Conservation (phyloP, 2,113 vertebrate species). For the Tenrec ecaudatus region DNA sequence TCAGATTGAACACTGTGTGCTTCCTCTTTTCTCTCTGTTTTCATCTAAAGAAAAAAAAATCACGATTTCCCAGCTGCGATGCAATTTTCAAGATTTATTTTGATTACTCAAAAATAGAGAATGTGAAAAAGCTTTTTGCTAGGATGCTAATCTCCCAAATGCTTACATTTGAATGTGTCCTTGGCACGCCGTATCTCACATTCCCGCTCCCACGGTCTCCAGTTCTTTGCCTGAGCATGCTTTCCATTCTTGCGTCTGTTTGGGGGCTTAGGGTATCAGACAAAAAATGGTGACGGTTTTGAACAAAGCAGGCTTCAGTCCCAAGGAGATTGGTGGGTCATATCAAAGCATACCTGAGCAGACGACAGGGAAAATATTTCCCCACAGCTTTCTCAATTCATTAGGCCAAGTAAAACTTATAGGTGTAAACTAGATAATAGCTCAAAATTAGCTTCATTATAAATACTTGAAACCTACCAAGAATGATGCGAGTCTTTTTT, state of each 20-base stretch:
- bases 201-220: constrained; percentile 63
- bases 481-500: constrained; percentile 42
- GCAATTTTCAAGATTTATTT: constrained; percentile 63
- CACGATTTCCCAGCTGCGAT: not conserved
- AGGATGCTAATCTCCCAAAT: constrained; percentile 69
- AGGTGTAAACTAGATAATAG: constrained; percentile 62
- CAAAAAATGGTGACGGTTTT: constrained; percentile 42
- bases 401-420: constrained; percentile 46
- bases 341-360: constrained; percentile 66
- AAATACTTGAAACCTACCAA: constrained; percentile 61
- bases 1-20: not conserved
- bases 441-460: constrained; percentile 61
- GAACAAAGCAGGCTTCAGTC: constrained; percentile 67
- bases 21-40: constrained; percentile 42
- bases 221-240: constrained; percentile 78
- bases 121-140: constrained; percentile 37
- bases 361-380: constrained; percentile 70
- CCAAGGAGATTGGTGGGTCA: not conserved
- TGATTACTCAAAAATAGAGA: constrained; percentile 58
- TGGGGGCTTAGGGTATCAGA: constrained; percentile 74
- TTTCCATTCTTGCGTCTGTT: constrained; percentile 75
- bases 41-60: constrained; percentile 26
- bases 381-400: constrained; percentile 29
- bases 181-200: constrained; percentile 53
- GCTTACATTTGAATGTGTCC: constrained; percentile 67